Conservation (phyloP, 1,140 invertebrate genomes). For the Aphelenchoides besseyi region DNA sequence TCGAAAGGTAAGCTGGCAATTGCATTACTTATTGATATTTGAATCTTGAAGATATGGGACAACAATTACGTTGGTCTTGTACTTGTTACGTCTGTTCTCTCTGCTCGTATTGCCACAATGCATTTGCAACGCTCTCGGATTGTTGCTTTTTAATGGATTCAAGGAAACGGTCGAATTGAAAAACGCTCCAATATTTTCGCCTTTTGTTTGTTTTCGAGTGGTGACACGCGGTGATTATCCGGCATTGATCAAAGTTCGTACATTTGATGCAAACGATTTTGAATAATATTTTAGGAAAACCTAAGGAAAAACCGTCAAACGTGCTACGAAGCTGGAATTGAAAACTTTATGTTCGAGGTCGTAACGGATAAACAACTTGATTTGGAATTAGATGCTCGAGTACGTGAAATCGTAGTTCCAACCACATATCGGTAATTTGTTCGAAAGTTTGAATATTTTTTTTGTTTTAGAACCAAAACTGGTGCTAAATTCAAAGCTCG, state of each 20-base stretch:
- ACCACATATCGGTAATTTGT: conserved; percentile 37
- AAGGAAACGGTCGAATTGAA: conserved; percentile 75
- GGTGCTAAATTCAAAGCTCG: conserved; percentile 90
- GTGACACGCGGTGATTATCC: conserved; percentile 93
- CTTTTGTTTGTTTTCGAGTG: conserved; percentile 89
- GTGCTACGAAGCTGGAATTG: conserved; percentile 81
- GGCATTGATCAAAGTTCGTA: conserved; percentile 63
- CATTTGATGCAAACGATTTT: conserved; percentile 15
- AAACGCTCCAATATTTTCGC: conserved; percentile 76
- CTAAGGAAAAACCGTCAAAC: conserved; percentile 81
- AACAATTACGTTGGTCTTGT: conserved; percentile 70
- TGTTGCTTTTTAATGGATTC: conserved; percentile 89
- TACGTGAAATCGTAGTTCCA: conserved; percentile 57
- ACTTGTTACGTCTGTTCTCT: conserved; percentile 76
- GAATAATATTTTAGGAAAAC: conserved; percentile 70
- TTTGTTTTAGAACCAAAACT: conserved; percentile 72
- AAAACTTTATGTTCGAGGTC: conserved; percentile 95
- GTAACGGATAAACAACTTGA: conserved; percentile 85
- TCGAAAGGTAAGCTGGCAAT: conserved; percentile 31
- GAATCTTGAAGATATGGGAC: conserved; percentile 56
- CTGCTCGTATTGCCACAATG: conserved; percentile 75
- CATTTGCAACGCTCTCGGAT: conserved; percentile 83
- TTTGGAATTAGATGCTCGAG: conserved; percentile 70
- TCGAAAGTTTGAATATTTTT: not conserved
- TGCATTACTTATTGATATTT: conserved; percentile 10